Conservation (phyloP, 1,140 invertebrate genomes). For the Ceratina australensis region DNA sequence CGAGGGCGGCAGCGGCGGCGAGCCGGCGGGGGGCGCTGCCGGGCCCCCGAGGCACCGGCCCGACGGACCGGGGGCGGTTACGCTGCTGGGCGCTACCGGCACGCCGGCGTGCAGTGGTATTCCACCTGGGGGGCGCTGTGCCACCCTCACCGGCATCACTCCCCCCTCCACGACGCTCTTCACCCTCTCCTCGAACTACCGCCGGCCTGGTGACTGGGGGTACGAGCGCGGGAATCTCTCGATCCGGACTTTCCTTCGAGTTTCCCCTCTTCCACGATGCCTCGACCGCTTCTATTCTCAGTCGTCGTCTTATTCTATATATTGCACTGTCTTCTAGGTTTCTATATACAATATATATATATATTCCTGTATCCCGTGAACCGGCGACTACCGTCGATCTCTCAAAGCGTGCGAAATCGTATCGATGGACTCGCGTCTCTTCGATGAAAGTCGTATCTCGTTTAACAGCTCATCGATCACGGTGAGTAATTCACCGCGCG, state of each 20-base stretch:
- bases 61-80: conserved; percentile 71
- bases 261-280: neutral
- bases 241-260: too few relatives aligned
- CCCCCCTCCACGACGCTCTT: conserved; percentile 77
- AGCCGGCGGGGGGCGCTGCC: conserved; percentile 65
- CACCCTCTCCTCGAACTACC: conserved; percentile 71
- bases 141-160: conserved; percentile 80
- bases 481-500: neutral
- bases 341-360: too few relatives aligned
- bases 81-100: conserved; percentile 72
- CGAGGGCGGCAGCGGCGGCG: conserved; percentile 72
- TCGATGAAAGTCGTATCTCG: neutral
- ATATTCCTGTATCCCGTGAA: too few relatives aligned
- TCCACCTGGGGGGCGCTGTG: conserved; percentile 79
- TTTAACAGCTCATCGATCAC: neutral
- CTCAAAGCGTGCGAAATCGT: neutral
- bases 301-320: neutral
- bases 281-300: neutral
- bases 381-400: too few relatives aligned
- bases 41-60: conserved; percentile 77
- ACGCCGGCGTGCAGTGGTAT: conserved; percentile 78
- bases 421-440: too few relatives aligned
- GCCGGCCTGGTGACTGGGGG: conserved; percentile 45
- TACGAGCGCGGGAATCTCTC: conserved; percentile 34
- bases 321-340: too few relatives aligned